These are phyloP conservation scores for Pelodytes ibericus DNA, from an alignment of 2,797 vertebrate species.

Conservation along the genomic window DNA sequence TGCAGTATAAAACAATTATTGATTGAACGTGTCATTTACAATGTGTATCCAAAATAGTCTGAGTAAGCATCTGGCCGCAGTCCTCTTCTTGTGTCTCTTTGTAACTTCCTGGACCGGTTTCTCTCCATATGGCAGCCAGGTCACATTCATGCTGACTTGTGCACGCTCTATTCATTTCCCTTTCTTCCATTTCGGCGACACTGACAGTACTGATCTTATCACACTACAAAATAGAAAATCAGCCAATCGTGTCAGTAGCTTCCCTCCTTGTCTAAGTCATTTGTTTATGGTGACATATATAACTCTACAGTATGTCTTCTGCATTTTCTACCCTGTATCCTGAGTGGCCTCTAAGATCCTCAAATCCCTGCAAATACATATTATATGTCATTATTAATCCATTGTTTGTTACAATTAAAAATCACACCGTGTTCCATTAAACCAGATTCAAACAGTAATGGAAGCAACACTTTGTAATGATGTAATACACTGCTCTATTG, in stretches of 20 bases:
- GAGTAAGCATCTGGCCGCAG: slow-evolving; percentile 25
- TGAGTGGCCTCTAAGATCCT: too few relatives aligned
- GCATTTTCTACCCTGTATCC: too few relatives aligned
- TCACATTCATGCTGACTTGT: slow-evolving; percentile 52
- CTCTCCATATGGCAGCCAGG: slow-evolving; percentile 49
- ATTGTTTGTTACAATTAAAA: too few relatives aligned
- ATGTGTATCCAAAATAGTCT: slow-evolving; percentile 7
- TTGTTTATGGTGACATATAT: slow-evolving; percentile 1
- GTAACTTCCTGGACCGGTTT: slow-evolving; percentile 22
- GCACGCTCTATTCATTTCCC: slow-evolving; percentile 52
- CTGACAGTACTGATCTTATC: slow-evolving; percentile 52
- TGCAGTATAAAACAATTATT: slow-evolving; percentile 10
- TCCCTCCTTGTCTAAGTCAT: slow-evolving; percentile 19
- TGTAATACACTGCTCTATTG: not conserved
- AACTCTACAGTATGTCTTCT: too few relatives aligned
- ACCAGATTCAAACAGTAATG: slow-evolving; percentile 20
- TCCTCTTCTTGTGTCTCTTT: slow-evolving; percentile 8
- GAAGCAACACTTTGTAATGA: not conserved
- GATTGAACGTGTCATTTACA: slow-evolving; percentile 11
- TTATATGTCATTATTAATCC: too few relatives aligned
- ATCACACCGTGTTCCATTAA: not conserved
- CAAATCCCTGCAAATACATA: too few relatives aligned
- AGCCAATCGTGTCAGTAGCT: slow-evolving; percentile 35
- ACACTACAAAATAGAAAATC: slow-evolving; percentile 32
- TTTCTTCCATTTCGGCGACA: slow-evolving; percentile 38